Evolutionary conservation across 2,888 invertebrate species (phyloP), one percentile per base, ranked within the genome.

Genomic region (Amorpha juglandis): DNA sequence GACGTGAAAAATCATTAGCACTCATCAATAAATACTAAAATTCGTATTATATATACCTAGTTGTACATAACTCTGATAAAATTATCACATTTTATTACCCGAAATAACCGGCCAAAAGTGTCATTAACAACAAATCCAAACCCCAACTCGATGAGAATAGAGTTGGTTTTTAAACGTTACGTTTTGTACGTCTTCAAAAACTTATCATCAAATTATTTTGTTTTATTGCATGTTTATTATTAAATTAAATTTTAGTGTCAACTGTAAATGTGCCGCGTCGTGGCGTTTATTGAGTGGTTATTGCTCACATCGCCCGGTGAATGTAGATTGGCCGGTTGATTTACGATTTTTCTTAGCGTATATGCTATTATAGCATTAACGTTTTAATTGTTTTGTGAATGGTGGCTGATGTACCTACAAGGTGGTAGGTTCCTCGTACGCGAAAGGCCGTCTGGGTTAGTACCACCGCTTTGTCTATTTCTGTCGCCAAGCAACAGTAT

Each of bases 211-310:
- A 64, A 64, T 64, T 64, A 64, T 64, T 64, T 55, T 55, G 64
- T 55, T 64, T 64, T 48, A 64, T 64, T 27, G 19, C 55, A 55
- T 65, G 64, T 58, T 65, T 64, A 65, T 48, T 55, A 65, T 65
- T 65, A 48, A 58, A 65, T 65, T 65, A 38, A 65, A 65, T 58
- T 55, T 58, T 55, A 65, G 58, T 14, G 55, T 12, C 11, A 48
- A n/a, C 19, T 12, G 58, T 64, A 58, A 64, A 58, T 58, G 58
- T 64, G 48, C 7, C 0, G 35, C 2, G 58, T 27, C 51, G 16
- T 16, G 19, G 21, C 48, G 47, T 65, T 58, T 58, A 55, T 65
- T 48, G 55, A 33, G 64, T 38, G 55, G 55, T 55, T 55, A 55
- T 38, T 55, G 16, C n/a, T 16, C n/a, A 11, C n/a, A 58, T 19